Base-by-base conservation (phyloP, 2,113 vertebrate genomes). In the Scatophagus argus region DNA sequence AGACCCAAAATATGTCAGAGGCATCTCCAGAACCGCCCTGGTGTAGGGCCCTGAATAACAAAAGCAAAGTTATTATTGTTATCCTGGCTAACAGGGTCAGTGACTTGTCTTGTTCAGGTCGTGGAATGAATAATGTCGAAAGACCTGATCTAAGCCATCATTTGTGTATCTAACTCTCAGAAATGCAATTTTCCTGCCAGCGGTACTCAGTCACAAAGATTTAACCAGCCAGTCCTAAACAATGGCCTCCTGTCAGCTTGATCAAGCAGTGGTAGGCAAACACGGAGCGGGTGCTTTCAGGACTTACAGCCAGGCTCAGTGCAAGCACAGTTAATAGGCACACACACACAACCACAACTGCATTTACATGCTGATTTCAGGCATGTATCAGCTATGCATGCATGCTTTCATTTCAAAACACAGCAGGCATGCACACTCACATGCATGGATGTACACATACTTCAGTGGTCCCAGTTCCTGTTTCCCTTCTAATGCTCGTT, bases 251-350 rank as follows among this genome's bases (percentile, higher is more conserved):
- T 88, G 79, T 87, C 86, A 87, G 76, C 70, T 27, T 77, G 80
- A 91, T 90, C 80, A 84, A 88, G 86, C 83, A 74, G 52, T 55
- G 49, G 63, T 41, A 88, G 66, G 73, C 44, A 87, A 91, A 51
- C 69, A 80, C 56, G 32, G 65, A 72, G 84, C 1, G 58, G 67
- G 55, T 61, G 56, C 83, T 85, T 87, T 88, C 55, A 84, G 76
- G 77, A 67, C 46, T 78, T 23, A 49, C 41, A 69, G 67, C 10
- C 79, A 61, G 51, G 2, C 71, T 84, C 69, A 60, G 58, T 32
- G 36, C 56, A 32, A 21, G 32, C 34, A 43, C 67, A 58, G 39
- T 41, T 9, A 54, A 29, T 13, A 14, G 41, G 25, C 67, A 44
- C 41, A 61, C 5, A 43, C 51, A 59, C 23, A 41, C 32, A 46